Evolutionary conservation across 1,140 invertebrate species (phyloP), one percentile per base, ranked within the genome.

Genomic region (Macrotrachela quadricornifera): DNA sequence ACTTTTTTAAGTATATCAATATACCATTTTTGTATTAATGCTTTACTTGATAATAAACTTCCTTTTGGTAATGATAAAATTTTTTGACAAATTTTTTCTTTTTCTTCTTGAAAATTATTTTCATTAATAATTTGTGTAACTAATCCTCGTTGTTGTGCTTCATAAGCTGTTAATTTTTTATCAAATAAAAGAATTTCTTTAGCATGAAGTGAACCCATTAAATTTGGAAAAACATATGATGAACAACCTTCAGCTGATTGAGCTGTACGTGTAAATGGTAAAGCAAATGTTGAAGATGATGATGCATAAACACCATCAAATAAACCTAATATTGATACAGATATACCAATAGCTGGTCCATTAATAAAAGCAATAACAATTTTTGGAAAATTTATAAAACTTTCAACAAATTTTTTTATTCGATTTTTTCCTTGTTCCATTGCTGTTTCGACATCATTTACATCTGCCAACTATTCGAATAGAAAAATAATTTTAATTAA

Each of bases 321-420:
- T 0, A 94, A 71, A 12, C 77, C 77, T 17, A 87, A 67, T 0
- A 79, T 77, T 10, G 87, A 92, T 0, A 80, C 79, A 47, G 79
- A 79, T 58, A 95, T 79, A 16, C 91, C 91, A 56, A 92, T 76
- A 15, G 87, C 85, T 46, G 83, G 85, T 40, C 87, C 90, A 76
- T 95, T 90, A 0, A 95, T 79, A 43, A 90, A 69, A 41, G 79
- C 82, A 54, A 94, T 75, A 43, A 96, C 63, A 15, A 88, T 73
- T 68, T 95, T 95, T 0, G 84, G 81, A 64, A 83, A 90, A 55
- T 78, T 75, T 57, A 95, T 86, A 58, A 90, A 79, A 2, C 80
- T 30, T 30, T 30, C 21, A 30, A 30, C 8, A 30, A 30, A 30
- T 30, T 4, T 30, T 30, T 30, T 30, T 8, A 30, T 4, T 4